phyloP scores from a whole-genome alignment of 2,113 vertebrate genomes.

The Dasyornis broadbenti region DNA sequence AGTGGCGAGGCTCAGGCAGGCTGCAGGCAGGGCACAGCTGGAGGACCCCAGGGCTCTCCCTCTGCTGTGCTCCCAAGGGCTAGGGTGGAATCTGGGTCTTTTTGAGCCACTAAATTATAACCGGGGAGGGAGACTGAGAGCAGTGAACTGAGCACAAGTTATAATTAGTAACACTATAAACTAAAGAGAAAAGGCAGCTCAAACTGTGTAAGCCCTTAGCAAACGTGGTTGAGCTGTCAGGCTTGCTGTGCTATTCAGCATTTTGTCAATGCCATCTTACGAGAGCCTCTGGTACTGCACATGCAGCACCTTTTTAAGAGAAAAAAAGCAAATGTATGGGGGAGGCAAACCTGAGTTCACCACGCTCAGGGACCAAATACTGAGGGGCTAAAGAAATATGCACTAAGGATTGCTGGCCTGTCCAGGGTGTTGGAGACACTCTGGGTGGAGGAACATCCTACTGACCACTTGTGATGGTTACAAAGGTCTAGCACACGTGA shows the following conservation, averaged over 20 bases:
- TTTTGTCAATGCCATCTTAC: constrained; percentile 28
- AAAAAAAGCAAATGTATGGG: neutral
- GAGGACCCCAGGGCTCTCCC: accelerated
- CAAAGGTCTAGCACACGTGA: accelerated
- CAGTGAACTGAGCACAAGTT: neutral
- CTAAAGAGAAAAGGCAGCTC: neutral
- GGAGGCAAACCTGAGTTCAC: neutral
- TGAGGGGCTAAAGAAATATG: neutral
- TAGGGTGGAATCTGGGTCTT: neutral
- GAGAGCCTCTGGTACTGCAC: constrained; percentile 24
- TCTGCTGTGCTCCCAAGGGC: neutral
- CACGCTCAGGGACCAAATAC: neutral
- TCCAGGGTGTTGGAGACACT: neutral
- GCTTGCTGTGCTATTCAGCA: neutral
- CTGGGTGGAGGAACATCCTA: neutral
- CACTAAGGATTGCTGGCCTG: neutral
- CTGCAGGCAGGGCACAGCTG: neutral
- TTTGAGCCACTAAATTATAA: neutral
- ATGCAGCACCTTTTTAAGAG: neutral
- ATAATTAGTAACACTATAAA: neutral
- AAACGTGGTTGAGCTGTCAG: neutral
- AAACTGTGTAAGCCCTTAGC: neutral
- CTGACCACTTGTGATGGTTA: neutral
- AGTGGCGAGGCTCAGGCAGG: neutral
- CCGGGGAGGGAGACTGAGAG: neutral